Base-by-base conservation (phyloP, 2,113 vertebrate species). In the Laticauda colubrina region DNA sequence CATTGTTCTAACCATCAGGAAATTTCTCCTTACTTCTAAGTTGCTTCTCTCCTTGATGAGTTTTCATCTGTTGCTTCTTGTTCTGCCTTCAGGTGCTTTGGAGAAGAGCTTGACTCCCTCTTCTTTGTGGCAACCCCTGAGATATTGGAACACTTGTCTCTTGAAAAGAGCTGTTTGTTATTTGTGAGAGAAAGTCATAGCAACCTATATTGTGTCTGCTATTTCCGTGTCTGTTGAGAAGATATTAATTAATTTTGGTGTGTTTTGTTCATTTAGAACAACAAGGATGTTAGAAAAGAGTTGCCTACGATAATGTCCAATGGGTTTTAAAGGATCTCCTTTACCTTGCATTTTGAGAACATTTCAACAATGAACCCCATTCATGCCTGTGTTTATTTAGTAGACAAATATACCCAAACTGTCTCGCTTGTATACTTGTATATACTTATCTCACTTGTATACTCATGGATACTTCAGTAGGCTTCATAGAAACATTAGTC, bases 301-400 rank as follows among this genome's bases (percentile, higher is more conserved):
- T 56, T 93, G 88, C 8, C 88, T 61, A 53, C 61, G 81, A 86
- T 85, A 34, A 86, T 86, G 43, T 53, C 34, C 12, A 57, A 26
- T n/a, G n/a, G 51, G 9, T 8, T 15, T 57, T 0, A 29, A 48
- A 26, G 39, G 24, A 21, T 92, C 20, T 26, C 48, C 11, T 90
- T 94, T 23, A 26, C 55, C 94, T 93, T 90, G 24, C 26, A 24
- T 94, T 54, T 75, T n/a, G 1, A 92, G 51, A 5, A 90, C 90
- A 64, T 39, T 54, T 85, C 51, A 61, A 85, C 91, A 95, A 86
- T 26, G 87, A 89, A n/a, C 69, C 3, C 3, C 4, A 64, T 91
- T 55, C 14, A 94, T 11, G n/a, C 8, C 1, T 18, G 56, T 11
- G 5, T 88, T 93, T 90, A 39, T 87, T 56, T 90, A 89, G 29